Base-by-base conservation (phyloP, 2,113 vertebrate genomes). In the Poeciliopsis occidentalis region DNA sequence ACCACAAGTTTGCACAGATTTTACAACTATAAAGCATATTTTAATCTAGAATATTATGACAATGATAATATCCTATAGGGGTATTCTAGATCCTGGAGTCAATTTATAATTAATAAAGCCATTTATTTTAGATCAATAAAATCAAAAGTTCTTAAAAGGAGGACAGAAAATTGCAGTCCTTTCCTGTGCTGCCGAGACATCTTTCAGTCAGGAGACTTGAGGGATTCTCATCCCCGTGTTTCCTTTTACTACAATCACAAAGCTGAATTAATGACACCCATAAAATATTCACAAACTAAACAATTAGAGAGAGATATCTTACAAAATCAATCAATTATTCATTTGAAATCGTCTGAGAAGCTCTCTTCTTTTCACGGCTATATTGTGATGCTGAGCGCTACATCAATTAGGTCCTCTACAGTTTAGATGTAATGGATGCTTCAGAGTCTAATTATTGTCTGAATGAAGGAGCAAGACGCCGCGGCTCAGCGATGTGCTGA, bases 251-350 rank as follows among this genome's bases (percentile, higher is more conserved):
- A 72, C 81, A 79, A 71, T 80, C 83, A 85, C 84, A 71, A 47
- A 67, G 63, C 71, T 72, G 84, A 88, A 83, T 90, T 91, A 90
- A 93, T 73, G 73, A 81, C 83, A 75, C 64, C 78, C 89, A 93
- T 94, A 67, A 94, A 94, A 93, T 92, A 92, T 94, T 92, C 84
- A 94, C 84, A 80, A 87, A 89, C 85, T 71, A 91, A 94, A 93
- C 91, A 91, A 93, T 93, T 92, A 92, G 90, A 89, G 87, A 86
- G 84, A 83, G 68, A 88, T 89, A 90, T 92, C 91, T 91, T 90
- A 91, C 87, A 84, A 91, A 89, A 88, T 90, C 73, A 73, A 89
- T 92, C 57, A 92, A 93, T 91, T 90, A 92, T 94, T 93, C 85
- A 92, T 86, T 32, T 75, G 12, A 79, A 80, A 86, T 82, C n/a